These are phyloP conservation scores for Bombylius discolor DNA, from an alignment of 2,888 invertebrate genomes.

Conservation along the genomic window DNA sequence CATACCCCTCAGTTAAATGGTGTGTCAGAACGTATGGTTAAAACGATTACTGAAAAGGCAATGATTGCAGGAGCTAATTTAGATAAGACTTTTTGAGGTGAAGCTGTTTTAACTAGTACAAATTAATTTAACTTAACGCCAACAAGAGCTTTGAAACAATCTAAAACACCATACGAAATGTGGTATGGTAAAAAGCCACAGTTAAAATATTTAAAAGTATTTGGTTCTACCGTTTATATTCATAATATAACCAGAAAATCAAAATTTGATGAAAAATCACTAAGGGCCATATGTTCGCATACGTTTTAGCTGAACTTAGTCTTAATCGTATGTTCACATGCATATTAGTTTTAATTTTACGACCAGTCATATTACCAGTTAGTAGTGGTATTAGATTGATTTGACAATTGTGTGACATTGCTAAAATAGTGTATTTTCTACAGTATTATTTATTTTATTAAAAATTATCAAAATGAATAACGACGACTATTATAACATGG, in stretches of 20 bases:
- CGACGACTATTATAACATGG: too few relatives aligned
- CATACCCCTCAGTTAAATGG: slow-evolving; percentile 31
- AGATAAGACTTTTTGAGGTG: slow-evolving; percentile 26
- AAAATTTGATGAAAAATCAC: slow-evolving; percentile 25
- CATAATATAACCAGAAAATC: slow-evolving; percentile 21
- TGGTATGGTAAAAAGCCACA: slow-evolving; percentile 27
- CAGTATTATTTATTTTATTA: too few relatives aligned
- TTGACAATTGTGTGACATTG: too few relatives aligned
- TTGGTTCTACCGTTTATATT: slow-evolving; percentile 24
- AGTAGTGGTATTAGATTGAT: too few relatives aligned
- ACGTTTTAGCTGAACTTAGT: too few relatives aligned
- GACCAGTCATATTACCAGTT: too few relatives aligned
- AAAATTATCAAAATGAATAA: too few relatives aligned
- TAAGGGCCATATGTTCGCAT: too few relatives aligned
- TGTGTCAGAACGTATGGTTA: slow-evolving; percentile 27
- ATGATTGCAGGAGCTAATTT: slow-evolving; percentile 23
- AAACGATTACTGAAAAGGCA: slow-evolving; percentile 28
- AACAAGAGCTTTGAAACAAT: slow-evolving; percentile 21
- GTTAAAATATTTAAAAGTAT: slow-evolving; percentile 23
- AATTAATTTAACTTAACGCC: slow-evolving; percentile 28
- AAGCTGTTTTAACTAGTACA: slow-evolving; percentile 27
- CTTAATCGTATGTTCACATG: too few relatives aligned
- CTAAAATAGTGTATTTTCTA: too few relatives aligned
- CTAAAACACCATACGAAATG: slow-evolving; percentile 29
- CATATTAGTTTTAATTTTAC: too few relatives aligned